Evolutionary conservation across 2,888 invertebrate genomes (phyloP), one percentile per base, ranked within the genome.

Genomic region (Drosophila setosimentum): DNA sequence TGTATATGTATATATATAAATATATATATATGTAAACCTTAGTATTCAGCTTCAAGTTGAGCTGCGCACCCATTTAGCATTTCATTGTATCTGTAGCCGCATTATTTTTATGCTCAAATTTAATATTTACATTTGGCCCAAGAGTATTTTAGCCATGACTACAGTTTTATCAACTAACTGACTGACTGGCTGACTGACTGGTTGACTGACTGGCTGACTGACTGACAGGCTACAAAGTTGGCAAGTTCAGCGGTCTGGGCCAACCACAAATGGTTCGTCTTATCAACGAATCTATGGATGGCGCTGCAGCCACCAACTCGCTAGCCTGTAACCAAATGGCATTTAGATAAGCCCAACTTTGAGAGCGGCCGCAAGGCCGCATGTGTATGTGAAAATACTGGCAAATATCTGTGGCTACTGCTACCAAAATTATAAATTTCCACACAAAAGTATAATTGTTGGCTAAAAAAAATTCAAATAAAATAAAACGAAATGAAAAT

Each of bases 51-150:
- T 65, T 64, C 27, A 64, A 64, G 45, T 53, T 51, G 37, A 48
- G 54, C 72, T 62, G 37, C 63, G 40, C 37, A 64, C 59, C 64
- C 64, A 68, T 66, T 68, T 68, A 40, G 51, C 62, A 74, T 73
- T 66, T 55, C 79, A 61, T 73, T 78, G 73, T 69, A 55, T 35
- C 66, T 68, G 24, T 49, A 30, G 62, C 29, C 70, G 58, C 35
- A 27, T 54, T 37, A 27, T 37, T 84, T 89, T 84, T 83, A 84
- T 84, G 83, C 78, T 53, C 72, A 84, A 87, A 89, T 84, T 84
- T 84, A 89, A 84, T 85, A 85, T 85, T 85, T 87, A 89, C 76
- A 87, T 85, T 89, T 78, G 82, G 74, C 50, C 76, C 78, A 76
- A 84, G 82, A 87, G 87, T 87, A 84, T 84, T 83, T 80, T 21